Base-by-base conservation (phyloP, 1,140 invertebrate species). In the Listronotus oregonensis region DNA sequence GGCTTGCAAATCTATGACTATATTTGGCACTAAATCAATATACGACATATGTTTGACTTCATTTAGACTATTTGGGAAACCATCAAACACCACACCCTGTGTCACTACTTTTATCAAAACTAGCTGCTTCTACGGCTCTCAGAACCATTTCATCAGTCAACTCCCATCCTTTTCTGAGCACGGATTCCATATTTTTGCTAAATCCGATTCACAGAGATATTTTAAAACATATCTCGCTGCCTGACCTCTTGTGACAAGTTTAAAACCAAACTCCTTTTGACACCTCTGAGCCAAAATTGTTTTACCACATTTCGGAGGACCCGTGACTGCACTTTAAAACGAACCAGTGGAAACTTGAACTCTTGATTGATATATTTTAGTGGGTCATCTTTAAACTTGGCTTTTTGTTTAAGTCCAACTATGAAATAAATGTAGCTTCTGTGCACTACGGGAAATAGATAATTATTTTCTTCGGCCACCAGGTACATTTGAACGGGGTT, bases 301-400 rank as follows among this genome's bases (percentile, higher is more conserved):
- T 81, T 95, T 95, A 3, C 94, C 94, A 32, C 89, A 90, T 80
- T 92, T 93, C 42, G 91, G 89, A 8, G 92, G 89, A 0, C 94
- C 94, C 57, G 93, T 90, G 39, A 96, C 81, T 34, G 87, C 88
- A 96, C 84, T 68, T 89, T 82, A 50, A 90, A 80, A 6, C 92
- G 89, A 59, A 83, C 75, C 52, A 82, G 64, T 6, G 80, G 74
- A 71, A 80, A 82, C 9, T 73, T 71, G 10, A 83, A 77, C 6
- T 76, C 64, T 59, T 67, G 65, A 37, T 68, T 51, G 18, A 82
- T 73, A 71, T 86, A 87, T 71, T 82, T 83, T 15, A 85, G 69
- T 6, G 84, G 82, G 71, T 85, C 75, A 10, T 72, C 69, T 58
- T 78, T 72, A 71, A 87, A 87, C 55, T 77, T 79, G n/a, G 66